phyloP scores from a whole-genome alignment of 2,113 vertebrate genomes.

The Menidia beryllina region DNA sequence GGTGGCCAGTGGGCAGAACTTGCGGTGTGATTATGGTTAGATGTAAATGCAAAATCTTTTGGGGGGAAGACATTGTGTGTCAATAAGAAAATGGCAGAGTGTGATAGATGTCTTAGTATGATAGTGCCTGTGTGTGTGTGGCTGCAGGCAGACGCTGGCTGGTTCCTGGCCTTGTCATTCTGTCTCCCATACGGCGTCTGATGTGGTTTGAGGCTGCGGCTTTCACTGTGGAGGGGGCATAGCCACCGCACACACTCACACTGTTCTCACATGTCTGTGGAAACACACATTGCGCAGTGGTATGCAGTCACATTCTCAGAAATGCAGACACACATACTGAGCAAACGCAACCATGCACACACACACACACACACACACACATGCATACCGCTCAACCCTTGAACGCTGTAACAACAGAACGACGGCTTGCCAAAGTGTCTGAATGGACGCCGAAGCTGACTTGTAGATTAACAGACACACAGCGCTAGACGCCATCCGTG shows the following conservation, averaged over 20 bases:
- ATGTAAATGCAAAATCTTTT: conserved; percentile 55
- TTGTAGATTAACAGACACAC: conserved; percentile 65
- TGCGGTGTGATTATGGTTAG: conserved; percentile 61
- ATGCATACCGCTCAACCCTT: conserved; percentile 35
- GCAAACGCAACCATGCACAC: conserved; percentile 17
- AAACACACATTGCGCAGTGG: conserved; percentile 74
- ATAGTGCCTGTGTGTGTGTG: conserved; percentile 62
- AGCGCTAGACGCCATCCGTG: conserved; percentile 71
- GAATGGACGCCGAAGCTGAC: conserved; percentile 57
- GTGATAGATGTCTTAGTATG: conserved; percentile 49
- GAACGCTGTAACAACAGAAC: conserved; percentile 66
- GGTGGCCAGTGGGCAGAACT: conserved; percentile 59
- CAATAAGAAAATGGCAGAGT: conserved; percentile 58
- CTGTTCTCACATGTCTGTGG: conserved; percentile 80
- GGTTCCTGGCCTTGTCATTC: conserved; percentile 78
- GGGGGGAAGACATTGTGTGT: conserved; percentile 33
- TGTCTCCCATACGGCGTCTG: conserved; percentile 76
- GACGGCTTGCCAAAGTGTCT: conserved; percentile 63
- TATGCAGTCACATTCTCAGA: conserved; percentile 76
- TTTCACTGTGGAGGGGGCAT: conserved; percentile 72
- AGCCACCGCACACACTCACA: conserved; percentile 74
- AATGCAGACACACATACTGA: conserved; percentile 59
- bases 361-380: conserved; percentile 25
- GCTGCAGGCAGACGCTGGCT: conserved; percentile 73
- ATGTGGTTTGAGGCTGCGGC: conserved; percentile 76